Percentiles rank a stretch among this genome's conserved stretches.
These are phyloP conservation scores for Crotalus tigris DNA, from an alignment of 2,113 vertebrate genomes.

Conservation along the genomic window DNA sequence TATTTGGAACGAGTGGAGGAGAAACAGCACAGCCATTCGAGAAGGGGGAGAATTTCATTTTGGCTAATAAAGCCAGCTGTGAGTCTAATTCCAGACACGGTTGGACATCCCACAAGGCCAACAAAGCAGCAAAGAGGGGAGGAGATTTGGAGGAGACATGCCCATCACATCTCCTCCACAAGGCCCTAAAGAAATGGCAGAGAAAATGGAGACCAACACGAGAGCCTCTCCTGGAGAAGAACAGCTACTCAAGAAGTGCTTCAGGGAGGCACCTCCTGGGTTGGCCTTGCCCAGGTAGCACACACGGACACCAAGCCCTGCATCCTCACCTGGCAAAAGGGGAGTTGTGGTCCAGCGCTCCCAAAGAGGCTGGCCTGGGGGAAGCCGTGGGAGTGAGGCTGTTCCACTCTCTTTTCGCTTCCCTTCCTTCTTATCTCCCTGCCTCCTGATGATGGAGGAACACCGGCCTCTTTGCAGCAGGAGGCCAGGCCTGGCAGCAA, in stretches of 20 bases:
- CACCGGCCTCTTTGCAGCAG: not conserved
- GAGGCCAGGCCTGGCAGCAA: not conserved
- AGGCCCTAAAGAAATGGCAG: not conserved
- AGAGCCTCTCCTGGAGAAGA: not conserved
- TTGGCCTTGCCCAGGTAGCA: not conserved
- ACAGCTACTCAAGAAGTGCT: not conserved
- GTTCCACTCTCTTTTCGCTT: not conserved
- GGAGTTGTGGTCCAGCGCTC: not conserved
- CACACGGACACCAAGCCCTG: not conserved
- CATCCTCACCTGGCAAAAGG: not conserved
- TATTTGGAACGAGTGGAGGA: not conserved
- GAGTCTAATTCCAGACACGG: rapidly evolving
- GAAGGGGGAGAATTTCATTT: not conserved
- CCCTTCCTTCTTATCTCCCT: not conserved
- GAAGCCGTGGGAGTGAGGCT: not conserved
- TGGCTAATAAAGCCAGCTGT: not conserved
- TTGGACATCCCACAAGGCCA: not conserved
- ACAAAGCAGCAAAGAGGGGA: not conserved
- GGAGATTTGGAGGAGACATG: not conserved
- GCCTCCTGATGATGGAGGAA: not conserved
- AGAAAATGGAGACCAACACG: not conserved
- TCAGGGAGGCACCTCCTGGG: not conserved
- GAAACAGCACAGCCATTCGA: slow-evolving; percentile 4
- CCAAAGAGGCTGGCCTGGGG: not conserved
- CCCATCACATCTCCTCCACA: not conserved